phyloP scores from a whole-genome alignment of 2,888 invertebrate genomes.

The Drosophila monieri region DNA sequence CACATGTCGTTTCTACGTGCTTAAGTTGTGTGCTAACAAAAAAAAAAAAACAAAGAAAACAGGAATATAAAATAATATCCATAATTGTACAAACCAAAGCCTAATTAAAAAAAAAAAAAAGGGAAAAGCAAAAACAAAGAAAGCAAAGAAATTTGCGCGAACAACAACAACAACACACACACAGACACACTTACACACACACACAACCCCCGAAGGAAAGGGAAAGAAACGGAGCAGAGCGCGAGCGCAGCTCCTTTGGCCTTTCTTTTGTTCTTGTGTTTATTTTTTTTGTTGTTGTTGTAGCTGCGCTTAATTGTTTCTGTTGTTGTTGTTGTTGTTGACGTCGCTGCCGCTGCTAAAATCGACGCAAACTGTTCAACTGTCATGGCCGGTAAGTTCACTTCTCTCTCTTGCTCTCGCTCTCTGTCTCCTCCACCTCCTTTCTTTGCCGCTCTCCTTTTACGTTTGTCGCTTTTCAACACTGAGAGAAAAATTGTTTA shows the following conservation, averaged over 20 bases:
- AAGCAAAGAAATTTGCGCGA: conserved; percentile 23
- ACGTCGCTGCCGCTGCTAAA: conserved; percentile 53
- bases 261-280: conserved; percentile 53
- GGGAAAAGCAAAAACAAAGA: conserved; percentile 14
- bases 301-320: conserved; percentile 47
- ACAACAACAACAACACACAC: conserved; percentile 39
- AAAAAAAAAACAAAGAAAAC: no score
- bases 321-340: conserved; percentile 55
- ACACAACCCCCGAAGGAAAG: conserved; percentile 33
- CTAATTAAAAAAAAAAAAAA: conserved; percentile 46
- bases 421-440: conserved; percentile 12
- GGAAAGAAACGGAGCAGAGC: conserved; percentile 38
- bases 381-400: conserved; percentile 92
- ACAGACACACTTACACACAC: conserved; percentile 17
- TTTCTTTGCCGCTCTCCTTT: not conserved
- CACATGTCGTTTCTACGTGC: conserved; percentile 73
- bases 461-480: conserved; percentile 6
- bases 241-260: conserved; percentile 64
- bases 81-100: conserved; percentile 43
- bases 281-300: conserved; percentile 43
- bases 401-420: conserved; percentile 17
- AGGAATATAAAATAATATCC: not conserved
- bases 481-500: not conserved
- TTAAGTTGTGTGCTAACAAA: conserved; percentile 68
- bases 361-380: conserved; percentile 84